A percentile compares a stretch with the other conserved stretches of the same genome.
phyloP scores from a whole-genome alignment of 2,888 invertebrate species.

The Odontocolon sp. region DNA sequence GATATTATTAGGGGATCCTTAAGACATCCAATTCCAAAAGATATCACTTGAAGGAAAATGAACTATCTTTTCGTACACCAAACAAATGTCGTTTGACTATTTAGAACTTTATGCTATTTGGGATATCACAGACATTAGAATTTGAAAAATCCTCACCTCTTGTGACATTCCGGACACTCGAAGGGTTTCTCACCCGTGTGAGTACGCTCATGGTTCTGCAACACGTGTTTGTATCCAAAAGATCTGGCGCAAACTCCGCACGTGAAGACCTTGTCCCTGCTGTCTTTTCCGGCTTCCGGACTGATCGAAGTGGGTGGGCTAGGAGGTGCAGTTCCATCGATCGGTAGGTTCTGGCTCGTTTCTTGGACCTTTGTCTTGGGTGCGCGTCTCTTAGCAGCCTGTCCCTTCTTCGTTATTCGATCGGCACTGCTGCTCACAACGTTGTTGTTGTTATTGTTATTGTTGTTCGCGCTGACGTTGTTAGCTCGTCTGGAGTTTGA shows the following conservation, averaged over 20 bases:
- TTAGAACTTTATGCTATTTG: no score
- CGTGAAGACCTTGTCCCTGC: constrained; percentile 91
- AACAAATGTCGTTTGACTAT: no score
- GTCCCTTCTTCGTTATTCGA: constrained; percentile 76
- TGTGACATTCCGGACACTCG: constrained; percentile 95
- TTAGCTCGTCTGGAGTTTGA: constrained; percentile 79
- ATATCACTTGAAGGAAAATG: background rate
- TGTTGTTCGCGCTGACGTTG: constrained; percentile 73
- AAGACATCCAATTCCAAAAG: background rate
- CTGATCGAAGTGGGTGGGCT: constrained; percentile 82
- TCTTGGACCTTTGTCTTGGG: constrained; percentile 80
- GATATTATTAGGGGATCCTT: no score
- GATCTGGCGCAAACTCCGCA: constrained; percentile 94
- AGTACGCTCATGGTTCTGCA: constrained; percentile 96
- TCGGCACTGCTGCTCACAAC: constrained; percentile 81
- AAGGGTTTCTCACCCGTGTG: constrained; percentile 98
- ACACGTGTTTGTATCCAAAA: constrained; percentile 96
- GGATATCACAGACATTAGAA: no score
- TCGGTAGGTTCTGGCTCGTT: constrained; percentile 52
- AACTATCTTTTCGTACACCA: no score
- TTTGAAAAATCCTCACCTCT: constrained; percentile 82
- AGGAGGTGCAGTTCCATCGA: constrained; percentile 79
- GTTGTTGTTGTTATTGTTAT: constrained; percentile 79
- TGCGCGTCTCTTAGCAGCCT: constrained; percentile 81
- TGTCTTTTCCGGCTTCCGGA: constrained; percentile 76